These are phyloP conservation scores for Lissocephala sabroskyi DNA, from an alignment of 2,888 invertebrate species.

Conservation along the genomic window DNA sequence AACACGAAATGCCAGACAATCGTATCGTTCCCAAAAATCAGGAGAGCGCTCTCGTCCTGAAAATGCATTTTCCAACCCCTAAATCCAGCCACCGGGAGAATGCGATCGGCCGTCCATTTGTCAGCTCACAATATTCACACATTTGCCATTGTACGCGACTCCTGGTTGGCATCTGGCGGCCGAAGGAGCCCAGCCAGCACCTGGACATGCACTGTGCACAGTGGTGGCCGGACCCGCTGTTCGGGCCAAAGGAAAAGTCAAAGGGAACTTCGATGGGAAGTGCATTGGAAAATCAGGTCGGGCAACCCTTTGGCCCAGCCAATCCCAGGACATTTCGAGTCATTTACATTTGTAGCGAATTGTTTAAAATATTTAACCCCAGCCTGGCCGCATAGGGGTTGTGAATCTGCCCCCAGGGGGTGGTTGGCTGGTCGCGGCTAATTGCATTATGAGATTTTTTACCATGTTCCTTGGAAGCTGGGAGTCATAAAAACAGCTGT, in stretches of 20 bases:
- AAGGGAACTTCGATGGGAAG: conserved; percentile 31
- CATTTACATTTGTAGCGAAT: conserved; percentile 43
- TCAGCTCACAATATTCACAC: conserved; percentile 37
- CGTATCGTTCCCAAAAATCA: conserved; percentile 52
- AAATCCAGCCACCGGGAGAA: conserved; percentile 34
- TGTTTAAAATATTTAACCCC: conserved; percentile 31
- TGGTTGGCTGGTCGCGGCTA: conserved; percentile 33
- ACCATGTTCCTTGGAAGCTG: too few species aligned
- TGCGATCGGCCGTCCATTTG: conserved; percentile 43
- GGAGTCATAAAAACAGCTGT: conserved; percentile 61
- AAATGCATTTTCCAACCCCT: conserved; percentile 25
- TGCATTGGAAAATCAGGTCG: conserved; percentile 7
- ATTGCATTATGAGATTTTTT: conserved; percentile 45
- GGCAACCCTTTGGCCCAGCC: background rate
- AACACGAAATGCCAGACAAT: background rate
- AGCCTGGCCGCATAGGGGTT: too few species aligned
- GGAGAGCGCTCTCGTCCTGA: conserved; percentile 6
- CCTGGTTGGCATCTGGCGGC: conserved; percentile 46
- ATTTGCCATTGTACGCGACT: conserved; percentile 32
- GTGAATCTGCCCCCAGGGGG: too few species aligned
- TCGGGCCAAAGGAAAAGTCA: background rate
- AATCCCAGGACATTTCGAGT: conserved; percentile 39
- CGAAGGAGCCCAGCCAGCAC: conserved; percentile 28
- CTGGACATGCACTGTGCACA: conserved; percentile 23
- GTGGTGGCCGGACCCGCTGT: background rate